A percentile compares a stretch with the other conserved stretches of the same genome.
Evolutionary conservation across 2,113 vertebrate genomes (phyloP).

Genomic region (Melanotaenia duboulayi): DNA sequence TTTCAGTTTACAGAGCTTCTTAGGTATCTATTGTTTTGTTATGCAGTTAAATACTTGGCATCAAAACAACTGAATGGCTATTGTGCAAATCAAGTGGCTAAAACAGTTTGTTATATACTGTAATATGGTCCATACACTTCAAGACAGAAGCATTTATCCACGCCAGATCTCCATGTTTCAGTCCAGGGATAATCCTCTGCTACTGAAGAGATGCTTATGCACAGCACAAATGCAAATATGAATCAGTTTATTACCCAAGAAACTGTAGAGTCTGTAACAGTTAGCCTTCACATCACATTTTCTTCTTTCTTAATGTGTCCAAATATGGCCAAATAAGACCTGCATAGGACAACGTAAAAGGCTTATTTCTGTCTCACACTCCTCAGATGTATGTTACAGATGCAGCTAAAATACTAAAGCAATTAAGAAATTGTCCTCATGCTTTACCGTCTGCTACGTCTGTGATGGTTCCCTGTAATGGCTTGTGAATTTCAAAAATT

Average conservation of each 20-base stretch:
- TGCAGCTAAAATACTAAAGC: not conserved
- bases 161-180: not conserved
- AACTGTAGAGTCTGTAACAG: not conserved
- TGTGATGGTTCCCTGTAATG: slow-evolving; percentile 10
- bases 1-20: slow-evolving; percentile 29
- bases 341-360: slow-evolving; percentile 42
- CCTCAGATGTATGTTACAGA: not conserved
- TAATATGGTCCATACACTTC: not conserved
- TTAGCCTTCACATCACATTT: not conserved
- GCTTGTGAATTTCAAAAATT: slow-evolving; percentile 12
- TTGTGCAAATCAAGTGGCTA: slow-evolving; percentile 18
- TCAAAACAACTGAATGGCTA: slow-evolving; percentile 44
- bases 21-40: slow-evolving; percentile 22
- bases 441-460: not conserved
- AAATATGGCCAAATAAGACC: slow-evolving; percentile 17
- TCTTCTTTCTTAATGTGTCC: not conserved
- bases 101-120: not conserved
- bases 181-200: slow-evolving; percentile 2
- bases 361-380: slow-evolving; percentile 1
- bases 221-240: not conserved
- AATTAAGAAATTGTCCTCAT: not conserved
- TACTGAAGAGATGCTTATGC: not conserved
- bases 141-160: slow-evolving; percentile 4
- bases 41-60: slow-evolving; percentile 51
- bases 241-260: not conserved